Base-by-base conservation (phyloP, 64 coral and sea anemone species). In the Exaiptasia diaphana region DNA sequence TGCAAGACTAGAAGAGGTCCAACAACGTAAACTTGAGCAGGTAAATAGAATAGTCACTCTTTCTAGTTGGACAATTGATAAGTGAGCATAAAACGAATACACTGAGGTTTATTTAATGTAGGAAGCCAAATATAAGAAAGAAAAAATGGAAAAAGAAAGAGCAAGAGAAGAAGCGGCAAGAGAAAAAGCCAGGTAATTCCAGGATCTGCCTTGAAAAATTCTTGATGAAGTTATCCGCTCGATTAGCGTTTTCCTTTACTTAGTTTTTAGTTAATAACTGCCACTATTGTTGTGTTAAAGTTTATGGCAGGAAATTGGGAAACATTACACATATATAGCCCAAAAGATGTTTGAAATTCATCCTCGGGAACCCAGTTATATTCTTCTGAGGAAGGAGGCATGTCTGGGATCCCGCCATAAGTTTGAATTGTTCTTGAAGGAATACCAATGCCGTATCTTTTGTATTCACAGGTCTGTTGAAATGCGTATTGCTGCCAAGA, bases 1-100 rank as follows among this genome's bases (percentile, higher is more conserved):
- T 38, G 95, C 95, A 70, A 85, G 95, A 43, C 55, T 99, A 28
- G 90, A 99, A 48, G 95, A 99, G 53, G 85, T 99, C 89, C 90
- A 99, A 21, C 90, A 89, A 27, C 79, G 74, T 41, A 77, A 88
- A 29, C 85, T 88, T 13, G 95, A 99, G 41, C 95, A 99, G 95
- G 95, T 99, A 57, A n/a, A n/a, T n/a, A n/a, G 14, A 45, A 76
- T 49, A 20, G 15, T 38, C 18, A 35, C 50, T 39, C 9, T 24
- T 27, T 38, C 33, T 21, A 7, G 27, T 68, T 55, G 15, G 43
- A 46, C 43, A 8, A 46, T 15, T 7, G 15, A 8, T 15, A 6
- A 8, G 43, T 6, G 15, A 6, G 15, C 5, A 46, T 7, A 6
- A 46, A 46, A 8, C 43, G 6, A 8, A 15, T 15, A 46, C 15